A percentile compares a stretch with the other conserved stretches of the same genome.
Conservation (phyloP, 2,113 vertebrate genomes). For the Zosterops japonicus region DNA sequence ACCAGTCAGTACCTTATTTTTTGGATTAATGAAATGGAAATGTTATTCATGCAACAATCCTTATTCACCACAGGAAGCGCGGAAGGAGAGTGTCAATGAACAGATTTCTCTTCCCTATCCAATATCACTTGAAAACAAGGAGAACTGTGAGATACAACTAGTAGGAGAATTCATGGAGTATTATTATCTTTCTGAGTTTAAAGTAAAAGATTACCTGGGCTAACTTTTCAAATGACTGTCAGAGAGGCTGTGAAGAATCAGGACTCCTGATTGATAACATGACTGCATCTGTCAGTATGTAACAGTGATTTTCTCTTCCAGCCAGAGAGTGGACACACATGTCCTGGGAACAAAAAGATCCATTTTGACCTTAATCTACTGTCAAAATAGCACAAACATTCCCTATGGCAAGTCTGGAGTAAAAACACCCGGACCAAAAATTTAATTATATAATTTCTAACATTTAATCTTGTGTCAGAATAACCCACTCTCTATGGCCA, state of each 20-base stretch:
- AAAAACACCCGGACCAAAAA: not conserved
- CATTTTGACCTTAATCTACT: not conserved
- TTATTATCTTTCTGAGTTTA: not conserved
- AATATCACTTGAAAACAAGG: not conserved
- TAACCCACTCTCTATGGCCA: conserved; percentile 68
- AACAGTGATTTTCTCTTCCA: not conserved
- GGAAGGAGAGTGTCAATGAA: not conserved
- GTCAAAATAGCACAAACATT: not conserved
- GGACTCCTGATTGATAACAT: not conserved
- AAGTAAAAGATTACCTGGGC: not conserved
- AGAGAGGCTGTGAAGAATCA: not conserved
- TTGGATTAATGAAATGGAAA: not conserved
- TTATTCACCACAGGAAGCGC: not conserved
- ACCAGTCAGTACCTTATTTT: not conserved
- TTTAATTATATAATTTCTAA: not conserved
- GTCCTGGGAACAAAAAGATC: not conserved
- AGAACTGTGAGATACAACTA: not conserved
- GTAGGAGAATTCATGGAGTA: not conserved
- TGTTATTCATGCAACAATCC: not conserved
- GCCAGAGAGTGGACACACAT: not conserved
- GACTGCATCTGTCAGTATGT: not conserved
- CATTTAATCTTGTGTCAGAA: conserved; percentile 46
- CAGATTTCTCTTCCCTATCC: not conserved
- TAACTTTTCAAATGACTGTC: not conserved
- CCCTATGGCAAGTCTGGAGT: not conserved